These are phyloP conservation scores for Anguilla pacifica DNA, from an alignment of 2,797 vertebrate species.

Conservation along the genomic window DNA sequence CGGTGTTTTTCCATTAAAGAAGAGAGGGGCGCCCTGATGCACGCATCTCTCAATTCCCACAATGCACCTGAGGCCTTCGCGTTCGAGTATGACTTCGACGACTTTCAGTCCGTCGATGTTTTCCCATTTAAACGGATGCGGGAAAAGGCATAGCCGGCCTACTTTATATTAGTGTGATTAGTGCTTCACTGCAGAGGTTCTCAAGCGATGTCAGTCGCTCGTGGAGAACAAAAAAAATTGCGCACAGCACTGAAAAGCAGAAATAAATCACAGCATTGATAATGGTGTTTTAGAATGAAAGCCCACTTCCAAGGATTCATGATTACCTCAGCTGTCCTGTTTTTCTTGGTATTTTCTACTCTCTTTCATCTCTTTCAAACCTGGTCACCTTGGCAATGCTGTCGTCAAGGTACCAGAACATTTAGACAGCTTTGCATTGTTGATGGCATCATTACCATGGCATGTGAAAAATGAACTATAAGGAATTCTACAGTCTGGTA, in stretches of 20 bases:
- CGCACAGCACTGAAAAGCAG: not conserved
- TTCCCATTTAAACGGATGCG: not conserved
- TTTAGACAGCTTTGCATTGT: too few relatives aligned
- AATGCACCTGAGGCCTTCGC: not conserved
- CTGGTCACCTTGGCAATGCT: too few relatives aligned
- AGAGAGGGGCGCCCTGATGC: not conserved
- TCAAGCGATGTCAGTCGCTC: not conserved
- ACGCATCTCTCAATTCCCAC: not conserved
- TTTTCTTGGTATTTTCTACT: too few relatives aligned
- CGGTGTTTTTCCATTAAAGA: not conserved
- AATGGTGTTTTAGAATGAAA: too few relatives aligned
- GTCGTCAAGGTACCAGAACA: too few relatives aligned
- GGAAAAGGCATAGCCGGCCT: not conserved
- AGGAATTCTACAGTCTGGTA: too few relatives aligned
- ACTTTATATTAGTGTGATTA: not conserved
- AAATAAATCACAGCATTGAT: not conserved
- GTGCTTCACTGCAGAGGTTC: not conserved
- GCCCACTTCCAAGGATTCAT: too few relatives aligned
- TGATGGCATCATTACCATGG: too few relatives aligned
- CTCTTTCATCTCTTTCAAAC: too few relatives aligned
- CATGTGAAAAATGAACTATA: too few relatives aligned
- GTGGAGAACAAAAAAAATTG: not conserved
- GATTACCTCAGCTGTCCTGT: too few relatives aligned
- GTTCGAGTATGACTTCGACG: not conserved
- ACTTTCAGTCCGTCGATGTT: not conserved